A percentile compares a stretch with the other conserved stretches of the same genome.
phyloP scores from a whole-genome alignment of 2,113 vertebrate genomes.

The Platichthys stellatus region DNA sequence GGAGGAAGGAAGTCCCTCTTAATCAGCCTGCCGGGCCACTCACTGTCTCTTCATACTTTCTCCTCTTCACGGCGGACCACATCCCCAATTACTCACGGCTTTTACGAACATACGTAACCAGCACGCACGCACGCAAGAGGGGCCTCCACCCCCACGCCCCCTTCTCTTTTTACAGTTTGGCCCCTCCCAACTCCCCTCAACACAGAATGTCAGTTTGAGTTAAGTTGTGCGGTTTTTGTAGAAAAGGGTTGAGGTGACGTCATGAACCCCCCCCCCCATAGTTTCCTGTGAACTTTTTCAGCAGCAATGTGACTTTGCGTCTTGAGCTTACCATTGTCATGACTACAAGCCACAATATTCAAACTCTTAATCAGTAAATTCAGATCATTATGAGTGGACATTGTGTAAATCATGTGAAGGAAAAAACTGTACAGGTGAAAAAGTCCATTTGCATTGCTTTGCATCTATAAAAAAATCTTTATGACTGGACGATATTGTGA shows the following conservation, averaged over 20 bases:
- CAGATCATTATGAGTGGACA: too few relatives aligned
- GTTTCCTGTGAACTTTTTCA: too few relatives aligned
- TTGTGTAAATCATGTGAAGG: too few relatives aligned
- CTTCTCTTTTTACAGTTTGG: background rate
- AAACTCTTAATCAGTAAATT: too few relatives aligned
- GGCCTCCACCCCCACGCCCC: constrained; percentile 1
- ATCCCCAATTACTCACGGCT: constrained; percentile 49
- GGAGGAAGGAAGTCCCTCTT: constrained; percentile 68
- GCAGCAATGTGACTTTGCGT: too few relatives aligned
- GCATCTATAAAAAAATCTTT: too few relatives aligned
- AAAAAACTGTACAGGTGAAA: too few relatives aligned
- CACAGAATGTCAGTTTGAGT: background rate
- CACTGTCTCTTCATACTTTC: constrained; percentile 2
- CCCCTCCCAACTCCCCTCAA: constrained; percentile 32
- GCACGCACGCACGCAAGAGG: constrained; percentile 13
- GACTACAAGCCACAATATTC: too few relatives aligned
- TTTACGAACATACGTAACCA: constrained; percentile 49
- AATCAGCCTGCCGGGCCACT: constrained; percentile 10
- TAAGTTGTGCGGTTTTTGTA: rapidly evolving
- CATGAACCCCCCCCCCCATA: background rate
- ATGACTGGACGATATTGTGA: too few relatives aligned
- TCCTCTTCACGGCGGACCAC: constrained; percentile 17
- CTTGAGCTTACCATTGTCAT: too few relatives aligned
- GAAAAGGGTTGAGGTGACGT: background rate
- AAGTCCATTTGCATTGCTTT: too few relatives aligned